Conservation (phyloP, 1,140 invertebrate genomes). For the Sycophaga agraensis region DNA sequence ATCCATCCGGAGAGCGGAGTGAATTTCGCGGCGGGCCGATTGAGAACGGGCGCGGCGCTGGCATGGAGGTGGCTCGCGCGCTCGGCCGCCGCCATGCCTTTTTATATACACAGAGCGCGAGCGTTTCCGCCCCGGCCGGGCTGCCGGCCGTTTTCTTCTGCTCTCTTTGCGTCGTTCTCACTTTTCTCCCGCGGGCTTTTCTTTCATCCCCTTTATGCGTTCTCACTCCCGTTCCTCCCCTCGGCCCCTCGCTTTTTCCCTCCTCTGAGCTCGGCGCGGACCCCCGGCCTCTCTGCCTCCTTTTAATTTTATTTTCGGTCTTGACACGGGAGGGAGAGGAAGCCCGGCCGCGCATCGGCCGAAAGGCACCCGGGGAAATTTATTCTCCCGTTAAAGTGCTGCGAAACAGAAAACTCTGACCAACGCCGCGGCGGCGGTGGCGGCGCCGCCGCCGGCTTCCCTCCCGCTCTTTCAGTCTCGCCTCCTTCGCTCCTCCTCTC, state of each 20-base stretch:
- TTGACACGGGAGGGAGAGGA: not conserved
- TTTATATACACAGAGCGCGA: conserved; percentile 11
- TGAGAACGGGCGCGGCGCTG: too few relatives aligned
- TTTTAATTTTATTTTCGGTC: conserved; percentile 29
- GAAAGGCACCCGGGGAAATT: conserved; percentile 26
- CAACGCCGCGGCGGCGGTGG: not conserved
- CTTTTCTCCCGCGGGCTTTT: conserved; percentile 26
- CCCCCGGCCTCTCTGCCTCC: not conserved
- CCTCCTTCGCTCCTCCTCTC: not conserved
- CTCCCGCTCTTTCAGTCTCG: conserved; percentile 4
- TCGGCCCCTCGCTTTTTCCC: conserved; percentile 12
- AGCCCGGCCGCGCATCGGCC: not conserved
- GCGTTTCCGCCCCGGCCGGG: conserved; percentile 1
- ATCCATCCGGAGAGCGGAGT: too few relatives aligned
- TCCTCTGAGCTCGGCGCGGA: not conserved
- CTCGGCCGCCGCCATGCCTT: too few relatives aligned
- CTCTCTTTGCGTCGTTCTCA: conserved; percentile 26
- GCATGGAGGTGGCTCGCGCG: too few relatives aligned
- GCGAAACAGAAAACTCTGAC: conserved; percentile 34
- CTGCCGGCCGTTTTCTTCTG: conserved; percentile 21
- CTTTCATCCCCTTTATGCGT: conserved; percentile 27
- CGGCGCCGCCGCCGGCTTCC: not conserved
- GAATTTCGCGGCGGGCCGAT: too few relatives aligned
- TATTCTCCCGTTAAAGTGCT: conserved; percentile 39
- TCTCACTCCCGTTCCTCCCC: conserved; percentile 16